Evolutionary conservation across 2,888 invertebrate species (phyloP).

Genomic region (Cerastis leucographa): DNA sequence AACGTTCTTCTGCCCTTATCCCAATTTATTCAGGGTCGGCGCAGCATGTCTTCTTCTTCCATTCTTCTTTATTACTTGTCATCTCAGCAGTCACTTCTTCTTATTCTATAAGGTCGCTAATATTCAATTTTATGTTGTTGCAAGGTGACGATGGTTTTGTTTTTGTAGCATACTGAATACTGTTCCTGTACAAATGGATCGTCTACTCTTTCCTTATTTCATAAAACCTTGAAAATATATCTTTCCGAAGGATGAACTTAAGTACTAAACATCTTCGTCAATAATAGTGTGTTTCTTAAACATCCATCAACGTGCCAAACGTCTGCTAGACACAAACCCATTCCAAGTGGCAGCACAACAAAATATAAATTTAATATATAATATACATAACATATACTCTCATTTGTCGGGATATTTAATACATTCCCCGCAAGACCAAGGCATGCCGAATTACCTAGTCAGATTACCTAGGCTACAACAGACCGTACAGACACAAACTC

Average conservation of each 20-base stretch:
- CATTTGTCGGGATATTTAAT: neutral
- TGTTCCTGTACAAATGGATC: neutral
- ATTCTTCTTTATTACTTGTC: too few species aligned
- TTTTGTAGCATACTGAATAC: neutral
- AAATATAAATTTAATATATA: too few species aligned
- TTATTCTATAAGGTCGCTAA: too few species aligned
- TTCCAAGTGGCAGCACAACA: neutral
- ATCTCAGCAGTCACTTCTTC: too few species aligned
- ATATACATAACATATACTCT: too few species aligned
- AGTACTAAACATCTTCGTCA: neutral
- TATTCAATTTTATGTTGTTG: too few species aligned
- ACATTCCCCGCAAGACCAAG: neutral
- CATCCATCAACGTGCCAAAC: neutral
- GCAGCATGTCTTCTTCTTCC: too few species aligned
- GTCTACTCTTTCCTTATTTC: neutral
- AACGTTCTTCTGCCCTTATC: too few species aligned
- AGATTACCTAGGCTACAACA: neutral
- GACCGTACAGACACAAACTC: neutral
- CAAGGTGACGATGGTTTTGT: too few species aligned
- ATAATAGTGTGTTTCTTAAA: neutral
- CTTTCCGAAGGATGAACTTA: neutral
- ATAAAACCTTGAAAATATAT: neutral
- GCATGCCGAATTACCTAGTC: neutral
- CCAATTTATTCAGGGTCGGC: too few species aligned
- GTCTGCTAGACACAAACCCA: neutral